These are phyloP conservation scores for Litoditis marina DNA, from an alignment of 2,888 invertebrate species.

Conservation along the genomic window DNA sequence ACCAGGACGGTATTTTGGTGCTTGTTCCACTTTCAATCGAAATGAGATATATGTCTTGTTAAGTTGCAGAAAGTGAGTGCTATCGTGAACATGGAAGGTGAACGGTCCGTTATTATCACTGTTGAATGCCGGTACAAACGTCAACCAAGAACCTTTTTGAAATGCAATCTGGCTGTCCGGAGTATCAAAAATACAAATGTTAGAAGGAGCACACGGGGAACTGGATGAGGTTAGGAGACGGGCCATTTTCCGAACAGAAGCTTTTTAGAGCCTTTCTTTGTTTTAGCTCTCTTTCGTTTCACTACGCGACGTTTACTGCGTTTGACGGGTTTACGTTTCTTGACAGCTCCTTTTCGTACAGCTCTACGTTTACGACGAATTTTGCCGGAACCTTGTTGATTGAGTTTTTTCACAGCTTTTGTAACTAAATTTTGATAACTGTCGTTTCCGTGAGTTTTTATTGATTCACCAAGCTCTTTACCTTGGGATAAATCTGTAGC, in stretches of 20 bases:
- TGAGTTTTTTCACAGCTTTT: constrained; percentile 3
- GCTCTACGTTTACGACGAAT: neutral
- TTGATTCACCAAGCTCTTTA: constrained; percentile 11
- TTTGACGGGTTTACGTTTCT: neutral
- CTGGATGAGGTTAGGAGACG: neutral
- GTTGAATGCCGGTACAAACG: neutral
- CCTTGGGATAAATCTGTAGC: constrained; percentile 13
- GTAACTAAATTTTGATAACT: constrained; percentile 6
- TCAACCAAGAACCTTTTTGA: neutral
- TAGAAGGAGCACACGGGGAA: neutral
- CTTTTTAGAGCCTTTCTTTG: neutral
- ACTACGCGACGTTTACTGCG: neutral
- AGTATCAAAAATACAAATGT: neutral
- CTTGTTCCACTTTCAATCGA: neutral
- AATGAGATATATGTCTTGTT: neutral
- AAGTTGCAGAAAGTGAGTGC: neutral
- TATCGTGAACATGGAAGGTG: neutral
- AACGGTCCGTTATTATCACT: neutral
- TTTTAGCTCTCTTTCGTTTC: neutral
- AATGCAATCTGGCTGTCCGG: neutral
- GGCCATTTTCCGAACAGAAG: neutral
- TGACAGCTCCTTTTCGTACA: neutral
- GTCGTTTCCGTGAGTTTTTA: neutral
- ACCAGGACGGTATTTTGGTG: no score
- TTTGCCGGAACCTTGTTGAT: constrained; percentile 4